Evolutionary conservation across 1,140 invertebrate genomes (phyloP).

Genomic region (Gryon sp.): DNA sequence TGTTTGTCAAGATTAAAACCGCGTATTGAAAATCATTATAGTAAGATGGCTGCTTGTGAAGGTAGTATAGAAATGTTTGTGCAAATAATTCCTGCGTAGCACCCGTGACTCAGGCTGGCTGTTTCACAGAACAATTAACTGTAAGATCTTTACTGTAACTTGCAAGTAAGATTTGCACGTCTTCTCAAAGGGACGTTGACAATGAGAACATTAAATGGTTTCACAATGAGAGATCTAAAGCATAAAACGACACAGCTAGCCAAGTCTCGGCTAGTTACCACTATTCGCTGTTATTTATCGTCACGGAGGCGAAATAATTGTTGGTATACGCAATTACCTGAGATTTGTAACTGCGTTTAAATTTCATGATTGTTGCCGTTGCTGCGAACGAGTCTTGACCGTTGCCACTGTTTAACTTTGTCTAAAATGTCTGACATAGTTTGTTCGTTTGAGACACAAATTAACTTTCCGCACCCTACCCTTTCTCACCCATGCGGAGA

Average conservation of each 20-base stretch:
- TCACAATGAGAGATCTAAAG: no score
- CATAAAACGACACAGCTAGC: slow-evolving; percentile 31
- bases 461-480: slow-evolving; percentile 26
- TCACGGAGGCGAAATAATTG: slow-evolving; percentile 60
- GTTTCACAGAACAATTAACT: no score
- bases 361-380: slow-evolving; percentile 31
- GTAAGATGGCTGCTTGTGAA: no score
- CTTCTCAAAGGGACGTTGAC: slow-evolving; percentile 52
- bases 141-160: no score
- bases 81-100: no score
- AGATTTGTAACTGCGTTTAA: slow-evolving; percentile 59
- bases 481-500: no score
- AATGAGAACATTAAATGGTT: slow-evolving; percentile 1
- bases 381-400: slow-evolving; percentile 9
- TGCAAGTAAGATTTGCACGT: no score
- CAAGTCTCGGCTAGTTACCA: slow-evolving; percentile 25
- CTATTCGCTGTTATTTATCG: slow-evolving; percentile 45
- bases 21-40: no score
- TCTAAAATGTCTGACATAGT: slow-evolving; percentile 11
- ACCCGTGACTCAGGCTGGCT: no score
- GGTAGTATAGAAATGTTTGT: no score
- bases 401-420: slow-evolving; percentile 26
- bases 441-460: slow-evolving; percentile 18
- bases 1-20: no score
- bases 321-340: slow-evolving; percentile 47